These are phyloP conservation scores for Crotalus tigris DNA, from an alignment of 2,113 vertebrate species.

Conservation along the genomic window DNA sequence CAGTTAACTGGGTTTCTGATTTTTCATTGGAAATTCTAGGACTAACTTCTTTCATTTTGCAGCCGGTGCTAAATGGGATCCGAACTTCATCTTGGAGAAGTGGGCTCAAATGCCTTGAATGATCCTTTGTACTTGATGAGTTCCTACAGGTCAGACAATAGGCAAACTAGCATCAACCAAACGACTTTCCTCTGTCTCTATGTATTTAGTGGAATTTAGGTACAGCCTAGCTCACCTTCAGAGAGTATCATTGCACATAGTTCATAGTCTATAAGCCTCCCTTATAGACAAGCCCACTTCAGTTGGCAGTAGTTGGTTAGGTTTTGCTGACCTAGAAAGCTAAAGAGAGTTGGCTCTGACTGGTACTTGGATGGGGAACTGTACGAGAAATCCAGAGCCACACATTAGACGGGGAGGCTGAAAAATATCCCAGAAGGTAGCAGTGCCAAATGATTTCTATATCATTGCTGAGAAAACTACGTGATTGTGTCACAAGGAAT, in stretches of 20 bases:
- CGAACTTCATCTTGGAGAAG: background rate
- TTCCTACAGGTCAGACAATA: background rate
- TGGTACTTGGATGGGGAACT: background rate
- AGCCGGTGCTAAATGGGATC: background rate
- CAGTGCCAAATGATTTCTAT: background rate
- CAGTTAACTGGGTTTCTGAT: background rate
- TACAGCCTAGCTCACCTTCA: background rate
- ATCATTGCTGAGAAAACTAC: background rate
- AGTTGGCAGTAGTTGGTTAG: background rate
- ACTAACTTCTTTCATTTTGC: background rate
- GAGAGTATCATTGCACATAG: background rate
- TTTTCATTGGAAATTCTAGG: background rate
- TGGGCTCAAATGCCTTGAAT: background rate
- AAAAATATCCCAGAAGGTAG: background rate
- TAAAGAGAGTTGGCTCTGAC: background rate
- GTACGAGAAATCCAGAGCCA: background rate
- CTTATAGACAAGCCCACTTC: background rate
- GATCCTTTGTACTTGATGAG: background rate
- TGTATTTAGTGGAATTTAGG: background rate
- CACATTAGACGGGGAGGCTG: background rate
- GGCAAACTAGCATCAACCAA: background rate
- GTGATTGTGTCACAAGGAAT: background rate
- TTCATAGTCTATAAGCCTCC: background rate
- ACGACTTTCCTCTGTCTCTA: background rate
- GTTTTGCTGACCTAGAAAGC: background rate